These are phyloP conservation scores for Meliscaeva auricollis DNA, from an alignment of 2,888 invertebrate genomes.

Conservation along the genomic window DNA sequence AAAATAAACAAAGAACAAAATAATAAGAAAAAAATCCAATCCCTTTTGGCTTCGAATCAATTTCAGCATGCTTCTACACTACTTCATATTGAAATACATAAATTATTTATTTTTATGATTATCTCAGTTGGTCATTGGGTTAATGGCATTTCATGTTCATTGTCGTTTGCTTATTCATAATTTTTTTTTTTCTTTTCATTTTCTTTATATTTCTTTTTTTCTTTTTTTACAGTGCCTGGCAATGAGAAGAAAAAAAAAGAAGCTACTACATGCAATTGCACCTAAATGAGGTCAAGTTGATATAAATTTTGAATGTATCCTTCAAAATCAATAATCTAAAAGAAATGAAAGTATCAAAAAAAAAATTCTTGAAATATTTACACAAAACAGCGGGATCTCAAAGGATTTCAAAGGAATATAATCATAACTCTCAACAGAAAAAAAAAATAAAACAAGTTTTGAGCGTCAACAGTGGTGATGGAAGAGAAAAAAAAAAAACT, in stretches of 20 bases:
- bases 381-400: not conserved
- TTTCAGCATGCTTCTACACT: constrained; percentile 36
- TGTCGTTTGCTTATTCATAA: constrained; percentile 25
- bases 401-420: constrained; percentile 17
- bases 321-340: constrained; percentile 27
- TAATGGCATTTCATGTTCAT: constrained; percentile 73
- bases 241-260: constrained; percentile 9
- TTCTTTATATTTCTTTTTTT: not conserved
- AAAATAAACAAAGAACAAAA: not conserved
- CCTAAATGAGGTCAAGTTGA: constrained; percentile 35
- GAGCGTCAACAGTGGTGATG: constrained; percentile 7
- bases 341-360: not conserved
- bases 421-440: constrained; percentile 1
- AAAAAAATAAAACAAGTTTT: constrained; percentile 52
- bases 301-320: constrained; percentile 22
- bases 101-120: constrained; percentile 74
- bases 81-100: constrained; percentile 59
- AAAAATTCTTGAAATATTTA: not conserved
- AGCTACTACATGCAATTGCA: constrained; percentile 5
- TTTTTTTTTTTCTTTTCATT: constrained; percentile 25
- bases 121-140: constrained; percentile 76
- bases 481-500: constrained; percentile 2
- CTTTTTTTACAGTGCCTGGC: not conserved
- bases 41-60: constrained; percentile 61
- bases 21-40: not conserved